Conservation (phyloP, 2,113 vertebrate genomes). For the Tetrax tetrax region DNA sequence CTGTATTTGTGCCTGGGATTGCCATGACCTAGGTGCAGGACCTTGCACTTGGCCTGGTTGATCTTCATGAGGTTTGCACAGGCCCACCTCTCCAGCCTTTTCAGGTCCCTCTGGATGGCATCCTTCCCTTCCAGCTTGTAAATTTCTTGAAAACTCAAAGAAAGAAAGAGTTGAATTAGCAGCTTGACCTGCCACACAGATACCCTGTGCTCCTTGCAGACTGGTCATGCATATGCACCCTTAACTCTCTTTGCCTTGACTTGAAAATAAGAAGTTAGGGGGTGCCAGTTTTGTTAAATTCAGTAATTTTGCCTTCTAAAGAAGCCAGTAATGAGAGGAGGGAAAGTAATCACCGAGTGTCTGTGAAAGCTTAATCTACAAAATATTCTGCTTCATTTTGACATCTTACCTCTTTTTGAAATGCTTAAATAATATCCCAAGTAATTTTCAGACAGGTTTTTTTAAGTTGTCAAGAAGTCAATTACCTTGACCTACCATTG, state of each 20-base stretch:
- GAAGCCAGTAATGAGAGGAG: not conserved
- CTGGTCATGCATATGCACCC: not conserved
- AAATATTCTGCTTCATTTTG: not conserved
- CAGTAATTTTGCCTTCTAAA: constrained; percentile 51
- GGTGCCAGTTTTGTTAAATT: not conserved
- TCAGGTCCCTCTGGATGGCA: no score
- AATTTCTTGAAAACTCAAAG: not conserved
- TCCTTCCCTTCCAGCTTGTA: no score
- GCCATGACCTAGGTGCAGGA: no score
- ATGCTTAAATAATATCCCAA: constrained; percentile 24
- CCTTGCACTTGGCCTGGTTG: no score
- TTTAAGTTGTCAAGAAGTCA: constrained; percentile 14
- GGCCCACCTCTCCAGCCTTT: no score
- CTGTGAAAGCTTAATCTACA: not conserved
- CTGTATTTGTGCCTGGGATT: no score
- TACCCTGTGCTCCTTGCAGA: not conserved
- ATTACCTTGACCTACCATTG: constrained; percentile 49
- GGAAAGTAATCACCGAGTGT: constrained; percentile 1
- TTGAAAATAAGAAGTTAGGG: not conserved
- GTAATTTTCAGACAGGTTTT: constrained; percentile 20
- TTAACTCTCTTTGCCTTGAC: not conserved
- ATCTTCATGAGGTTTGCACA: no score
- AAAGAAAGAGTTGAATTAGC: not conserved
- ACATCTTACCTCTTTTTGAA: constrained; percentile 25
- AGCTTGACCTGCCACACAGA: not conserved